Conservation (phyloP, 2,888 invertebrate species). For the Camponotus fellah region DNA sequence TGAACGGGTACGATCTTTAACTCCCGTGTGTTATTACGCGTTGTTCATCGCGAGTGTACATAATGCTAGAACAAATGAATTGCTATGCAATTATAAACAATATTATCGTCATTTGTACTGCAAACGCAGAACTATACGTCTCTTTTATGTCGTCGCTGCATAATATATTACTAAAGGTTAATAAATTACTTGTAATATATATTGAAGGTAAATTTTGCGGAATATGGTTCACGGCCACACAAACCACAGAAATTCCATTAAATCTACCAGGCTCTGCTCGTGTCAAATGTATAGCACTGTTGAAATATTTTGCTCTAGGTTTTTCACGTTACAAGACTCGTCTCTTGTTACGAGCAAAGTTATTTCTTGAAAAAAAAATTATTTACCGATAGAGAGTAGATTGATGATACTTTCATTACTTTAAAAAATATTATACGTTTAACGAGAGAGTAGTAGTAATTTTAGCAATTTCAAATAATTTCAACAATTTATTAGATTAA, state of each 20-base stretch:
- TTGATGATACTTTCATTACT: background rate
- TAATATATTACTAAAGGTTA: constrained; percentile 9
- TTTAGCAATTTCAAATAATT: background rate
- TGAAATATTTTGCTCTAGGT: constrained; percentile 14
- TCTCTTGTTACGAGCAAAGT: background rate
- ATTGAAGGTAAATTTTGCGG: constrained; percentile 25
- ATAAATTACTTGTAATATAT: constrained; percentile 3
- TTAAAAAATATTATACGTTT: background rate
- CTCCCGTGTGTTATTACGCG: background rate
- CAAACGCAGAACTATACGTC: constrained; percentile 5
- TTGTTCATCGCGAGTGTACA: constrained; percentile 22
- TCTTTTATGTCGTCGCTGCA: constrained; percentile 22
- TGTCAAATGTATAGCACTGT: background rate
- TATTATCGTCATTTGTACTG: constrained; percentile 10
- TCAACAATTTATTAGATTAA: background rate
- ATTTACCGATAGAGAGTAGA: background rate
- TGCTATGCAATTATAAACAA: constrained; percentile 51
- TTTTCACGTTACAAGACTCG: background rate
- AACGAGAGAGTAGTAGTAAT: background rate
- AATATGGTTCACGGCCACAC: background rate
- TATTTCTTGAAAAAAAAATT: background rate
- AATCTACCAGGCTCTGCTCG: constrained; percentile 10
- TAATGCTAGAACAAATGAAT: constrained; percentile 24
- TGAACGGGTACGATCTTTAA: constrained; percentile 22
- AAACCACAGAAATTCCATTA: constrained; percentile 15